Evolutionary conservation across 1,140 invertebrate species (phyloP).

Genomic region (Choristoneura fumiferana): DNA sequence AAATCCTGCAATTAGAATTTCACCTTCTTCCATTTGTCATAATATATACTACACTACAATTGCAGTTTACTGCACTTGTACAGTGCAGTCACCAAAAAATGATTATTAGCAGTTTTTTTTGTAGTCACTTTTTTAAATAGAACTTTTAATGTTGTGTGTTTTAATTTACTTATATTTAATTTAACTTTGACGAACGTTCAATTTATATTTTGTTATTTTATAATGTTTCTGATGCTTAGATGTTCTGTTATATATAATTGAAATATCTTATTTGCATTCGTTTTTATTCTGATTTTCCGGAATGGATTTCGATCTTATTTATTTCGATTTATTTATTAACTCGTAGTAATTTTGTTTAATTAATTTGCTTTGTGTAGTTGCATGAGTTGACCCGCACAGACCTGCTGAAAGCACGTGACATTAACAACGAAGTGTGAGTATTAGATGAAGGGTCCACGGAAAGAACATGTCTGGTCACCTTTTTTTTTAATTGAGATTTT

Average conservation of each 20-base stretch:
- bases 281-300: constrained; percentile 2
- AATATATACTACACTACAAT: not conserved
- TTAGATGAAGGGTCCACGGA: constrained; percentile 19
- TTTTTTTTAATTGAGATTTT: too few relatives aligned
- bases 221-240: not conserved
- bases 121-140: too few relatives aligned
- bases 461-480: too few relatives aligned
- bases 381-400: constrained; percentile 55
- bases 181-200: not conserved
- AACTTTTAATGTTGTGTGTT: too few relatives aligned
- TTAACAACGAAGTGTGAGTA: constrained; percentile 47
- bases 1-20: too few relatives aligned
- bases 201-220: constrained; percentile 12
- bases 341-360: constrained; percentile 12
- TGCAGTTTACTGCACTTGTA: not conserved
- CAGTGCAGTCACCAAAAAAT: too few relatives aligned
- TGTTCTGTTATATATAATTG: not conserved
- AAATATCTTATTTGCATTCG: not conserved
- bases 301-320: not conserved
- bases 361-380: constrained; percentile 69
- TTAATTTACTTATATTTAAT: too few relatives aligned
- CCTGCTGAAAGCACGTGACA: constrained; percentile 27
- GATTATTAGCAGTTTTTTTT: too few relatives aligned
- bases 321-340: not conserved
- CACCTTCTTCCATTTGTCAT: too few relatives aligned